Evolutionary conservation across 2,113 vertebrate species (phyloP).

Genomic region (Protobothrops flavoviridis): DNA sequence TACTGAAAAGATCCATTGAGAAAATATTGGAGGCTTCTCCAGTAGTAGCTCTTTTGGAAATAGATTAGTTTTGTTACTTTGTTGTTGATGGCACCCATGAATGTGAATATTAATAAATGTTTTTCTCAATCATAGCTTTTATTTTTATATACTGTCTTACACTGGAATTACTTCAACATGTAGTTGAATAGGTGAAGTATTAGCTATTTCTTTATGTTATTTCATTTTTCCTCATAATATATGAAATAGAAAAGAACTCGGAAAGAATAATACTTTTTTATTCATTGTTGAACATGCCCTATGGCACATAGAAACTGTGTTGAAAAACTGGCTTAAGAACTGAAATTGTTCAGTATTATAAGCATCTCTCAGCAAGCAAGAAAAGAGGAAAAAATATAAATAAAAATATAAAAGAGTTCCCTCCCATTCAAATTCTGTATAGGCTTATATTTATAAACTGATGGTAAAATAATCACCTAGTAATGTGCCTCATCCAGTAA

Average conservation of each 20-base stretch:
- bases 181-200: conserved; percentile 57
- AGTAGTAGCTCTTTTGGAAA: conserved; percentile 21
- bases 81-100: conserved; percentile 55
- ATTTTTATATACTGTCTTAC: conserved; percentile 66
- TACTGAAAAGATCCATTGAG: conserved; percentile 35
- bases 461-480: conserved; percentile 13
- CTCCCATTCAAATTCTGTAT: neutral
- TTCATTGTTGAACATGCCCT: conserved; percentile 34
- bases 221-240: conserved; percentile 40
- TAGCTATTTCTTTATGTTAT: conserved; percentile 49
- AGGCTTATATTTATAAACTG: conserved; percentile 10
- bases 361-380: neutral
- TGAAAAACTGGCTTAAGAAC: conserved; percentile 45
- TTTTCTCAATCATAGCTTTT: conserved; percentile 57
- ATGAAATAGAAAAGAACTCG: conserved; percentile 52
- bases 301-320: conserved; percentile 33
- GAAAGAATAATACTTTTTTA: conserved; percentile 33
- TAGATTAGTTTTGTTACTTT: conserved; percentile 38
- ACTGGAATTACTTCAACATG: conserved; percentile 68
- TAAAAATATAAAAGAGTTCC: conserved; percentile 20
- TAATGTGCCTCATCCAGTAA: conserved; percentile 36
- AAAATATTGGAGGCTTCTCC: conserved; percentile 35
- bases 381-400: neutral
- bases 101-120: conserved; percentile 69
- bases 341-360: conserved; percentile 29